Base-by-base conservation (phyloP, 2,113 vertebrate species). In the Grus americana region DNA sequence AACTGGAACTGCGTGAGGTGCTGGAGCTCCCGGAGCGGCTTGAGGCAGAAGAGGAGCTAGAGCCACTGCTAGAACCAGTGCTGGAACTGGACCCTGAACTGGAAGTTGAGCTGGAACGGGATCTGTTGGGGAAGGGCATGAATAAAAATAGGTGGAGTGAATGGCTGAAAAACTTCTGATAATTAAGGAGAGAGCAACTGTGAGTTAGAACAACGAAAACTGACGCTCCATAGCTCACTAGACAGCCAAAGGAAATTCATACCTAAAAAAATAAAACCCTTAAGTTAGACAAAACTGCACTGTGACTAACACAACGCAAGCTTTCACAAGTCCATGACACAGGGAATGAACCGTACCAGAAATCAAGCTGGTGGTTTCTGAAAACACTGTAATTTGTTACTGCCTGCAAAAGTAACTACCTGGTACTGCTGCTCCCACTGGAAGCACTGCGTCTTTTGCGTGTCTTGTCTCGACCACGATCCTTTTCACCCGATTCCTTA, bases 71-170 rank as follows among this genome's bases (percentile, higher is more conserved):
- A 26, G 99, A 99, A 58, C 99, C 99, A 0, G 99, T 99, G 98
- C 99, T 99, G 92, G 99, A 99, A 81, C 99, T 99, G 49, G 99
- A 99, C 65, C 99, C 99, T 10, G 99, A 99, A 97, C 99, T 99
- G 38, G 99, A 99, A 86, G 98, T 98, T 26, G 99, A 99, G 92
- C 99, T 99, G 34, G 99, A 99, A 66, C 99, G 97, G 75, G 98
- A 98, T 78, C 98, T 98, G 78, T 68, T 57, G 52, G 30, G 36
- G 11, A 3, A 15, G 32, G 7, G 8, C 55, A 6, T 29, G 13
- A 23, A 55, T 15, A 50, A 49, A 92, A 68, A 42, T 46, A 19
- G 63, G 27, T 14, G 15, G 18, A 75, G 52, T 40, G 9, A 15
- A 47, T 0, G 2, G 23, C 20, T 79, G 42, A 47, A 26, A 73